These are phyloP conservation scores for Pyrrhura leucotis DNA, from an alignment of 2,797 vertebrate species.

Conservation along the genomic window DNA sequence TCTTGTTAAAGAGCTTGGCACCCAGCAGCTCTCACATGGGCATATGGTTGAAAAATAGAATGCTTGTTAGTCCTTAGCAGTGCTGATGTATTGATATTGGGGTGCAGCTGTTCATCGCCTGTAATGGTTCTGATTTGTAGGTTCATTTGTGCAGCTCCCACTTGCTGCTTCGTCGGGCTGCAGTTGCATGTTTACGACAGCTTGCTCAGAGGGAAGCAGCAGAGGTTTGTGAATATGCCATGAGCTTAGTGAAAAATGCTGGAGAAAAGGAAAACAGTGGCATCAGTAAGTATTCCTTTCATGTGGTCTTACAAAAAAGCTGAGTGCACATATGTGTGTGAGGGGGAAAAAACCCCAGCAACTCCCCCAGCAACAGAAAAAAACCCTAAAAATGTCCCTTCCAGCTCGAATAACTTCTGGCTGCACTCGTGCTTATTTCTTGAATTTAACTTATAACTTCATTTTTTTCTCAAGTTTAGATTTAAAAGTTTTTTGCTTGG, in stretches of 20 bases:
- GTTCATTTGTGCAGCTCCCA: conserved; percentile 98
- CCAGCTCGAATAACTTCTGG: background rate
- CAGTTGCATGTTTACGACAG: conserved; percentile 94
- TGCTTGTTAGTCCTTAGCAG: background rate
- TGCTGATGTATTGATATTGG: background rate
- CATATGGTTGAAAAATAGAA: background rate
- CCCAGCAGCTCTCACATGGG: background rate
- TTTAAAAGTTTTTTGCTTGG: background rate
- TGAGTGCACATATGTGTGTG: rapidly evolving
- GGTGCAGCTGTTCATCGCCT: background rate
- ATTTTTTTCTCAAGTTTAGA: background rate
- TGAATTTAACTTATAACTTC: background rate
- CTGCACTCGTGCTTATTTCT: background rate
- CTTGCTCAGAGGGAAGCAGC: conserved; percentile 95
- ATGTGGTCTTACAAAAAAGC: background rate
- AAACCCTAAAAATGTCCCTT: background rate
- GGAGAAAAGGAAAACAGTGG: conserved; percentile 86
- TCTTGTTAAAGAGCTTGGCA: background rate
- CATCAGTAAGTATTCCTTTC: conserved; percentile 82
- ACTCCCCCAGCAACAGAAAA: background rate
- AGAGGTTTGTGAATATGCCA: conserved; percentile 97
- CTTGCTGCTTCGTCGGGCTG: conserved; percentile 91
- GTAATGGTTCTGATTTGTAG: conserved; percentile 73
- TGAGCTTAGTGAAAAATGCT: conserved; percentile 90
- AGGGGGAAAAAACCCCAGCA: background rate